Conservation (phyloP, 2,113 vertebrate genomes). For the Catagonus wagneri region DNA sequence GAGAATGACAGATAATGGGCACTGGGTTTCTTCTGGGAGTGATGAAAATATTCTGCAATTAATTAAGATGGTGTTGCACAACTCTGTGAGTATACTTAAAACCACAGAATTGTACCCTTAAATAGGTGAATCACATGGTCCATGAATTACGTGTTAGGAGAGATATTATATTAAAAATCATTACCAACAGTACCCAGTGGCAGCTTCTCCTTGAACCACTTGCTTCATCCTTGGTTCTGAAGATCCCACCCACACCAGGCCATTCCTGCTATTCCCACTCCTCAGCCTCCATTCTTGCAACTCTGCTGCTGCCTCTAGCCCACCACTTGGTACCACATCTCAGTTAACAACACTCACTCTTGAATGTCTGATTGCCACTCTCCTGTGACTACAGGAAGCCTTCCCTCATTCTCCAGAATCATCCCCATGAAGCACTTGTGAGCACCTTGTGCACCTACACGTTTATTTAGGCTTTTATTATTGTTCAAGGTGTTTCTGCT, state of each 20-base stretch:
- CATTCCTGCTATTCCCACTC: fast-evolving
- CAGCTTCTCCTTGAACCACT: background rate
- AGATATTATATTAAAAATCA: background rate
- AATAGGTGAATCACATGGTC: no score
- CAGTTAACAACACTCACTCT: background rate
- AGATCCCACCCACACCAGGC: fast-evolving
- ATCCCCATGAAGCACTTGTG: background rate
- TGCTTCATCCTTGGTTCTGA: background rate
- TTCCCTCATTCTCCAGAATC: background rate
- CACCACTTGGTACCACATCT: background rate
- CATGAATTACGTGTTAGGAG: background rate
- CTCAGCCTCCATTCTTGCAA: background rate
- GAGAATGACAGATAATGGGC: background rate
- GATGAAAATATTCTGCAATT: background rate
- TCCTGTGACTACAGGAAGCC: background rate
- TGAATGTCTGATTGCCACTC: no score
- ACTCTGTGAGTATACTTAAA: background rate
- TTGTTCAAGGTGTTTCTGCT: background rate
- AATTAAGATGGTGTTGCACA: background rate
- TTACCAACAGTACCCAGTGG: no score
- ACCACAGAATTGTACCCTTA: background rate
- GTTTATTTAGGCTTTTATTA: background rate
- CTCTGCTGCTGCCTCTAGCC: background rate
- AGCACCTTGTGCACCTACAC: background rate
- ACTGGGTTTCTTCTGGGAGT: background rate